Base-by-base conservation (phyloP, 1,140 invertebrate genomes). In the Pseudomyrmex cubaensis region DNA sequence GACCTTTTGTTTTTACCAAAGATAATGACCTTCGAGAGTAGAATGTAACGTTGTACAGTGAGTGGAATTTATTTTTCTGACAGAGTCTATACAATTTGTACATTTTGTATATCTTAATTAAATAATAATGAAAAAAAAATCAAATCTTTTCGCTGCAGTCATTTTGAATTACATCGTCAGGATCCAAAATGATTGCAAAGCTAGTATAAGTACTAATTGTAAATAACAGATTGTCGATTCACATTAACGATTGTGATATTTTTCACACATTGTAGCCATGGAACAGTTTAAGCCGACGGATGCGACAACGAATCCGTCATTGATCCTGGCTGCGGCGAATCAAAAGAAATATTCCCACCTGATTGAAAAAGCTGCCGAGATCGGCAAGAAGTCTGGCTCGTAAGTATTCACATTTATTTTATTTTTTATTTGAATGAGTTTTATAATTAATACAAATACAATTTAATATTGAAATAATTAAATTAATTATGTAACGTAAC, bases 221-320 rank as follows among this genome's bases (percentile, higher is more conserved):
- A 52, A 63, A 20, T 10, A 9, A 76, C 25, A n/a, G 52, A 10
- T 5, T 2, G 46, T 56, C 56, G 13, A 56, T 10, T 86, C 20
- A 56, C 35, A 50, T 63, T 50, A 75, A 83, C 5, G 9, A 46
- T 54, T 66, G 48, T 84, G 83, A 85, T 69, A 13, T 91, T 91
- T 35, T 5, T 5, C 35, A 76, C 92, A 90, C 85, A 90, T 85
- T 95, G 86, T 92, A 99, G 99, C 98, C 2, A 99, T 99, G 96
- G 97, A 98, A 93, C 96, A 97, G 88, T 99, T 99, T 94, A 98
- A 98, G 92, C 99, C 99, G 12, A 99, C 98, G n/a, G 99, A 99
- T 97, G 99, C 99, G 15, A 99, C 99, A 0, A 99, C 99, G 22
- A 99, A 99, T 95, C 99, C 99, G 9, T 99, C 99, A 2, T 95